Conservation (phyloP, 2,797 vertebrate species). For the Craterocephalus amniculus region DNA sequence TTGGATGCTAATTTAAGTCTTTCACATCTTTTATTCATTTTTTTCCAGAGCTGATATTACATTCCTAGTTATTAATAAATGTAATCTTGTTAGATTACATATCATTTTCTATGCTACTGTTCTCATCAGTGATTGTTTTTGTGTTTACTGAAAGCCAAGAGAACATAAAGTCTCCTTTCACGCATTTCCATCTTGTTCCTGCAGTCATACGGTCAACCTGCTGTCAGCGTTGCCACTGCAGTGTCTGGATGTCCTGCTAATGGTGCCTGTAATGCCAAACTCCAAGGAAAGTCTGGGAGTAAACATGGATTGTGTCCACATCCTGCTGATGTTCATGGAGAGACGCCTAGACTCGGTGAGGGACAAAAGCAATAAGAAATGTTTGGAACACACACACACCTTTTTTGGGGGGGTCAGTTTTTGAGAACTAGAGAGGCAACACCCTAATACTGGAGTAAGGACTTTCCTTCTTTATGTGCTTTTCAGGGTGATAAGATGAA, state of each 20-base stretch:
- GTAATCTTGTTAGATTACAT: neutral
- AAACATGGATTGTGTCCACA: slow-evolving; percentile 87
- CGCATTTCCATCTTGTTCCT: slow-evolving; percentile 4
- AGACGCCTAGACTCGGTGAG: slow-evolving; percentile 81
- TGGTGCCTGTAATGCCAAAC: slow-evolving; percentile 45
- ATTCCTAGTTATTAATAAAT: slow-evolving; percentile 12
- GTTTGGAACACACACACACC: no score
- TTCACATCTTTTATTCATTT: neutral
- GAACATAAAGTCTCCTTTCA: neutral
- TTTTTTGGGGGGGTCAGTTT: no score
- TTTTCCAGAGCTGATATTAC: slow-evolving; percentile 1
- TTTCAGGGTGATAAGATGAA: slow-evolving; percentile 78
- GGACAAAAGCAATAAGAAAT: neutral
- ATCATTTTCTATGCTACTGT: neutral
- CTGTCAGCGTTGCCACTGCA: slow-evolving; percentile 81
- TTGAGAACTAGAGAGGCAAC: neutral
- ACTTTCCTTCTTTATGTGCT: slow-evolving; percentile 18
- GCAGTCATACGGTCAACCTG: slow-evolving; percentile 82
- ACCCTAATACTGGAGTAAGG: neutral
- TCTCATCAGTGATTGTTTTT: neutral
- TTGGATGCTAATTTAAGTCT: neutral
- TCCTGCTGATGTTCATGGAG: slow-evolving; percentile 83
- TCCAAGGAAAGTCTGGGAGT: slow-evolving; percentile 78
- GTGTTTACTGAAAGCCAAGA: neutral
- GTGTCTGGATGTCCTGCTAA: slow-evolving; percentile 82